These are phyloP conservation scores for Drepana arcuata DNA, from an alignment of 1,140 invertebrate genomes.

Conservation along the genomic window DNA sequence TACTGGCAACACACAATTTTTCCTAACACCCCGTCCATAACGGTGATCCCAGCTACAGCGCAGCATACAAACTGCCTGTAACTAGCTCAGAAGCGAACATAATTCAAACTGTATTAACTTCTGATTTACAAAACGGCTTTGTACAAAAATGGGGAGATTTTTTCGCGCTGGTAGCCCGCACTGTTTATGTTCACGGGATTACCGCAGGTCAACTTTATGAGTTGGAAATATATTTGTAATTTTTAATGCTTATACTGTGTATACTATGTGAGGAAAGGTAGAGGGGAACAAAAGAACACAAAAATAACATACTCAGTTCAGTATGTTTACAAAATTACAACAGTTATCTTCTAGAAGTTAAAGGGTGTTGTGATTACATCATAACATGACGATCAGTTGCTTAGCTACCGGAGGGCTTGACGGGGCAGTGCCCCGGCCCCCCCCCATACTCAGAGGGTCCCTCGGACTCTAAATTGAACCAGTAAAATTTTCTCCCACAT, in stretches of 20 bases:
- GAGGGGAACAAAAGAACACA: no score
- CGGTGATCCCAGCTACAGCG: neutral
- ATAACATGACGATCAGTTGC: no score
- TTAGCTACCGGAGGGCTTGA: no score
- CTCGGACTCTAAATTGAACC: no score
- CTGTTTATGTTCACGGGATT: constrained; percentile 9
- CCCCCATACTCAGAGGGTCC: no score
- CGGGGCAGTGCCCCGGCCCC: no score
- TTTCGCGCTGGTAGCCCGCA: constrained; percentile 3
- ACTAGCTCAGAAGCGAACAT: constrained; percentile 23
- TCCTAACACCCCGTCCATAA: constrained; percentile 4
- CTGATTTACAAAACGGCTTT: constrained; percentile 39
- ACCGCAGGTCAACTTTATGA: neutral
- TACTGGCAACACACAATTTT: constrained; percentile 7
- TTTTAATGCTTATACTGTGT: neutral
- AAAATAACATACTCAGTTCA: no score
- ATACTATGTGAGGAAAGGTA: no score
- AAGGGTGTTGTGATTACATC: no score
- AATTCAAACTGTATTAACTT: constrained; percentile 34
- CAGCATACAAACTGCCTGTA: constrained; percentile 35
- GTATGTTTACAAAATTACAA: no score
- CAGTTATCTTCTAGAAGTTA: no score
- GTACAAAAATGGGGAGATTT: constrained; percentile 3
- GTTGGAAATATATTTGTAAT: neutral
- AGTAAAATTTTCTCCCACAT: no score